Evolutionary conservation across 2,888 invertebrate species (phyloP), one percentile per base, ranked within the genome.

Genomic region (Busseola fusca): DNA sequence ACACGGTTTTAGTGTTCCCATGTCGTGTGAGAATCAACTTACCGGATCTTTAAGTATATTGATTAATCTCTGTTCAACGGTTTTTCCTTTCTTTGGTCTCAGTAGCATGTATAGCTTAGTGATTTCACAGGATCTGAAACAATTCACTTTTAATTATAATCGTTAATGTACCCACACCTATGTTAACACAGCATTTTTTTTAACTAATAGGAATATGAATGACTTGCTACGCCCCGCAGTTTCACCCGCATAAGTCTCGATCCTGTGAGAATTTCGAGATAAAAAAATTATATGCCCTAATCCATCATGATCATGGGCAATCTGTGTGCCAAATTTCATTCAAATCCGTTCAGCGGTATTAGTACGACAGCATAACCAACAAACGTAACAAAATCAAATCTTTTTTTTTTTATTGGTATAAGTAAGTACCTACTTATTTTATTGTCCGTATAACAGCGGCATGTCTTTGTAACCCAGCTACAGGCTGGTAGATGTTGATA

Each of bases 1-100:
- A 10, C 21, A 10, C 10, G 25, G 10, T 59, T 25, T 40, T 25
- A 9, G n/a, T n/a, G 25, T 10, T 40, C 18, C 25, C 40, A 18
- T 59, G 59, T 40, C 25, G 40, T 25, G 25, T 3, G 30, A 56
- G 21, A 16, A 16, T 54, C 27, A 21, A 71, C 84, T 86, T 69
- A 89, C 89, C 21, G 87, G 82, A 34, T 89, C 87, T 45, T 74
- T 70, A 0, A 87, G 34, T 40, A 86, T 73, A 0, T 76, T 72
- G 0, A 67, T 16, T 5, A 88, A 37, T 58, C 89, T 82, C 7
- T 89, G 70, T 27, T 76, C 52, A 1, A 80, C 63, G 2, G 71
- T 37, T 70, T 76, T 86, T 0, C 85, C 85, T 70, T 82, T 87
- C 74, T 86, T 89, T 0, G 79, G 50, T 37, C 89, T 72, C 1